Conservation (phyloP, 2,888 invertebrate species). For the Xestia rhomboidea region DNA sequence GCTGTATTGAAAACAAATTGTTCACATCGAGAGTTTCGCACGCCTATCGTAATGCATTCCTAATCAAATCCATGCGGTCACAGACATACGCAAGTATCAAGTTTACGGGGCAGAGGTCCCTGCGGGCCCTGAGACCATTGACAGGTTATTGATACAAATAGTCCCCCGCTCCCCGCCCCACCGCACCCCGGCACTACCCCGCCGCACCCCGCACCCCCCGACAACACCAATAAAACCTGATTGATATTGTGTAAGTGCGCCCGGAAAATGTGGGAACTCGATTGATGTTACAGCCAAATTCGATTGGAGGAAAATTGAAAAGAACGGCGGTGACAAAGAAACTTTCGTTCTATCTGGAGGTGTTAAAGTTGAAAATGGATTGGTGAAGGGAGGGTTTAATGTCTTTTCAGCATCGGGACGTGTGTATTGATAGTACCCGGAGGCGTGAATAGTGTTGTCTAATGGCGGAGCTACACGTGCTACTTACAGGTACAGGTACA, state of each 20-base stretch:
- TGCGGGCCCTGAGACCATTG: conserved; percentile 87
- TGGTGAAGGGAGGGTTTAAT: conserved; percentile 61
- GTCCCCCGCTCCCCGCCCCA: conserved; percentile 80
- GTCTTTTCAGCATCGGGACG: conserved; percentile 73
- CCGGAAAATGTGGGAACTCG: conserved; percentile 91
- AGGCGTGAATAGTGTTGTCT: conserved; percentile 88
- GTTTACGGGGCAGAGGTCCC: conserved; percentile 84
- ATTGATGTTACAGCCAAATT: conserved; percentile 90
- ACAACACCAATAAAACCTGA: conserved; percentile 91
- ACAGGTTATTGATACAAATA: conserved; percentile 91
- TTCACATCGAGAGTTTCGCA: conserved; percentile 75
- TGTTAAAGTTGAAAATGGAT: conserved; percentile 72
- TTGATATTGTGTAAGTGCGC: conserved; percentile 91
- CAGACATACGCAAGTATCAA: conserved; percentile 81
- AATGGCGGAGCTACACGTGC: conserved; percentile 79
- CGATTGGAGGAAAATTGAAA: conserved; percentile 90
- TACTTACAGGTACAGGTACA: conserved; percentile 62
- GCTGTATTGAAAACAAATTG: conserved; percentile 35
- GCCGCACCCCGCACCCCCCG: conserved; percentile 79
- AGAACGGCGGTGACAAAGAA: conserved; percentile 76
- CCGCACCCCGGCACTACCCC: conserved; percentile 69
- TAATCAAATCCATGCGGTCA: conserved; percentile 89
- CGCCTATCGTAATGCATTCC: conserved; percentile 81
- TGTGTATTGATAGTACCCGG: conserved; percentile 83
- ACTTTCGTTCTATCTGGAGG: conserved; percentile 71